Conservation (phyloP, 2,113 vertebrate genomes). For the Microcebus murinus region DNA sequence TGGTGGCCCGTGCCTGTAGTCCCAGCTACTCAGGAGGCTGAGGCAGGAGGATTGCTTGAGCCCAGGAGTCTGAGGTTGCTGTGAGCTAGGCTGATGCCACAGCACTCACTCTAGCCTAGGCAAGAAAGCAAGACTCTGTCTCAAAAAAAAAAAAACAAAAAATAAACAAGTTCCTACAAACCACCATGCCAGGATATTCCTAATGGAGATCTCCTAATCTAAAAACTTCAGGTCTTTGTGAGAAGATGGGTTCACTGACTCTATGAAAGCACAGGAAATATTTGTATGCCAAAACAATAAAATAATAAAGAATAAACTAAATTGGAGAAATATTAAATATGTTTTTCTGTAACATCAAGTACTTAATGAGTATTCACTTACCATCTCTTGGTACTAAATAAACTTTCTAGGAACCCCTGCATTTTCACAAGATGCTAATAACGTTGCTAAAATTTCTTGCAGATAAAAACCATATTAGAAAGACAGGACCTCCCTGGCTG, state of each 20-base stretch:
- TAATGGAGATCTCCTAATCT: background rate
- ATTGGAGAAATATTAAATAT: conserved; percentile 34
- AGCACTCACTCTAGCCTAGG: too few species aligned
- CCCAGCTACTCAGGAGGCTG: too few species aligned
- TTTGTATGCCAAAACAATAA: conserved; percentile 19
- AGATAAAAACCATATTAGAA: conserved; percentile 3
- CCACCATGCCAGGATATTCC: background rate
- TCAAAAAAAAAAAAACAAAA: too few species aligned
- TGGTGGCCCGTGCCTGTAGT: too few species aligned
- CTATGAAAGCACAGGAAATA: conserved; percentile 33
- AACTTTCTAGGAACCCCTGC: background rate
- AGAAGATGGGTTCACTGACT: background rate
- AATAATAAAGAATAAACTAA: conserved; percentile 22
- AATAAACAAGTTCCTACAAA: conserved; percentile 55
- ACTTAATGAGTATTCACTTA: conserved; percentile 3
- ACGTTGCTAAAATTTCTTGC: conserved; percentile 38
- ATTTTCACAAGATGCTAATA: conserved; percentile 33
- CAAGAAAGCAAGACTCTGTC: too few species aligned
- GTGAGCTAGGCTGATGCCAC: too few species aligned
- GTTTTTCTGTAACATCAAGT: background rate
- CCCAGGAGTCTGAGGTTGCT: too few species aligned
- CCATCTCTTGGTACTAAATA: background rate
- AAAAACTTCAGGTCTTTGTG: conserved; percentile 28
- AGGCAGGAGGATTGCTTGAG: too few species aligned
- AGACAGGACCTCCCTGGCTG: background rate